Percentiles rank a stretch among this genome's conserved stretches.
Conservation (phyloP, 2,888 invertebrate genomes). For the Resseliella maxima region DNA sequence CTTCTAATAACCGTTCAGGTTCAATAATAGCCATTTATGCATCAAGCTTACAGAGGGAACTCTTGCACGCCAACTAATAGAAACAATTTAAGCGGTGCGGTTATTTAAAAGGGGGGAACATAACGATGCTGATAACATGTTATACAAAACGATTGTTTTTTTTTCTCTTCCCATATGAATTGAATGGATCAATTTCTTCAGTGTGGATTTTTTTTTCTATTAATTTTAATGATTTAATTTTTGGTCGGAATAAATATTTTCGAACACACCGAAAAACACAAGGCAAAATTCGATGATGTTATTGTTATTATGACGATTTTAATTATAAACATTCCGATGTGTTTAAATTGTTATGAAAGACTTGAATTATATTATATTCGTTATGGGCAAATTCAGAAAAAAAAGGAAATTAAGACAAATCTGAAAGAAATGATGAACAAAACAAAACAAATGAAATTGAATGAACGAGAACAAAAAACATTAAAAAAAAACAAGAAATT, state of each 20-base stretch:
- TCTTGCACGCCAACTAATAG: too few relatives aligned
- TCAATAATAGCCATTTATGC: background rate
- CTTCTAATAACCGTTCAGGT: background rate
- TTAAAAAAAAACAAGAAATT: too few relatives aligned
- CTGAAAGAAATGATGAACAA: too few relatives aligned
- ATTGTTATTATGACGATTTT: background rate
- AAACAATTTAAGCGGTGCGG: too few relatives aligned
- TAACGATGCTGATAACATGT: background rate
- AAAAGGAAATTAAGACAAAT: background rate
- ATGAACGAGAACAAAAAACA: too few relatives aligned
- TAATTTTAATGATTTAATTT: background rate
- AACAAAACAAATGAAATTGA: too few relatives aligned
- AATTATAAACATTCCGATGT: background rate
- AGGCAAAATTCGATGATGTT: background rate
- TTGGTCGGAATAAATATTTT: too few relatives aligned
- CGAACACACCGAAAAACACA: too few relatives aligned
- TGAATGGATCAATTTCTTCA: background rate
- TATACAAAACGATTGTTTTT: background rate
- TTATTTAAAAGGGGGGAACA: too few relatives aligned
- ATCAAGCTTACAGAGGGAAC: too few relatives aligned
- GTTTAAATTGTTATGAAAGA: background rate
- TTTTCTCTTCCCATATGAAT: background rate
- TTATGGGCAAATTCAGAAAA: background rate
- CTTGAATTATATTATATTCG: background rate
- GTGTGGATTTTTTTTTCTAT: background rate